Percentiles rank a stretch among this genome's conserved stretches.
phyloP scores from a whole-genome alignment of 2,797 vertebrate species.

The Sus cebifrons region DNA sequence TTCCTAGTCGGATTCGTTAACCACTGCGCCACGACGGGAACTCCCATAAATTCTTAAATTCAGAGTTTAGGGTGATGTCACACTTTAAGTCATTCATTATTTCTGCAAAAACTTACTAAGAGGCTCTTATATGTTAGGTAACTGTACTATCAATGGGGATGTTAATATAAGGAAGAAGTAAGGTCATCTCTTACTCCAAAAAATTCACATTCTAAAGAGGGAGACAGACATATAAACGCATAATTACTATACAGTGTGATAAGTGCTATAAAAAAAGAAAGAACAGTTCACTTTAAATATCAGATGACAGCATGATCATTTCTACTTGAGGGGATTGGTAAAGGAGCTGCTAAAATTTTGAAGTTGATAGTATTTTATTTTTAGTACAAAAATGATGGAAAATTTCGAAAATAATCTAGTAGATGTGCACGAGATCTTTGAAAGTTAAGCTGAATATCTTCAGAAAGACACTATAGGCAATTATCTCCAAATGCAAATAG shows the following conservation, averaged over 20 bases:
- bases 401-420: constrained; percentile 51
- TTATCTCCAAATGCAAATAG: neutral
- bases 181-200: constrained; percentile 36
- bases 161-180: neutral
- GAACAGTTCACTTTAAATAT: constrained; percentile 28
- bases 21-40: too few relatives aligned
- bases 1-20: too few relatives aligned
- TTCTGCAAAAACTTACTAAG: neutral
- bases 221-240: neutral
- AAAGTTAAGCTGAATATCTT: constrained; percentile 53
- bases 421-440: constrained; percentile 28
- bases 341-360: constrained; percentile 61
- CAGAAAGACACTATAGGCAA: neutral
- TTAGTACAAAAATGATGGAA: constrained; percentile 64
- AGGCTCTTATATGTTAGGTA: neutral
- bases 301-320: neutral
- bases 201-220: neutral
- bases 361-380: constrained; percentile 71
- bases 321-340: constrained; percentile 25
- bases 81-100: neutral
- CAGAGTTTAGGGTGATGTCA: neutral
- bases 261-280: constrained; percentile 25
- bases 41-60: constrained; percentile 3
- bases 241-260: neutral
- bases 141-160: neutral